Evolutionary conservation across 2,797 vertebrate species (phyloP), one percentile per base, ranked within the genome.

Genomic region (Gouania willdenowi): DNA sequence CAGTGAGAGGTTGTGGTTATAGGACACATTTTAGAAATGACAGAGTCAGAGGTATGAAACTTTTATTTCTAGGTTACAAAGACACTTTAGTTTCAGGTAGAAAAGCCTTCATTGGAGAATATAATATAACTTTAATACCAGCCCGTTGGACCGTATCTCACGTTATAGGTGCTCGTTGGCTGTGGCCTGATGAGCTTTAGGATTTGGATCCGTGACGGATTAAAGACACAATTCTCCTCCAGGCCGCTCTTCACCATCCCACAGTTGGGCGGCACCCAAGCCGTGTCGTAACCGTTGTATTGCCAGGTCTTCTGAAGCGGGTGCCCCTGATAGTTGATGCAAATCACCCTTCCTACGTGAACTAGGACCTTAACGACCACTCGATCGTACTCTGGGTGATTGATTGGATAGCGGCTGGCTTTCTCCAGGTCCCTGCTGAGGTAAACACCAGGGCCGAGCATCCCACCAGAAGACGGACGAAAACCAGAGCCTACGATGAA

Each of bases 191-290:
- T 72, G 31, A 0, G 0, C 0, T 0, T 0, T 0, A 62, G 0
- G 32, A 81, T 18, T 2, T 0, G 0, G 27, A 87, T 82, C 1
- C 26, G 46, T 0, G 0, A 0, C 0, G 82, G 83, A 11, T 86
- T 81, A 85, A 83, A 87, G 41, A 88, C 57, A 5, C 86, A 87
- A 26, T 87, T 9, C 44, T 75, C 82, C 59, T 79, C 73, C 30
- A 49, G 8, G 1, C 66, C 33, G 0, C 73, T 77, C 4, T 0
- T 1, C 56, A 71, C 69, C 79, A 82, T 70, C 0, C 69, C 42
- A 45, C 83, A 84, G 0, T 1, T 0, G 1, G 82, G 71, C 0
- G 84, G 85, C 13, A 83, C 79, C 85, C 85, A 87, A 33, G 87
- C 85, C 0, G 71, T 83, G 71, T 87, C 49, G 0, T 3, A 0